Evolutionary conservation across 2,888 invertebrate species (phyloP).

Genomic region (Tenthredo mesomela): DNA sequence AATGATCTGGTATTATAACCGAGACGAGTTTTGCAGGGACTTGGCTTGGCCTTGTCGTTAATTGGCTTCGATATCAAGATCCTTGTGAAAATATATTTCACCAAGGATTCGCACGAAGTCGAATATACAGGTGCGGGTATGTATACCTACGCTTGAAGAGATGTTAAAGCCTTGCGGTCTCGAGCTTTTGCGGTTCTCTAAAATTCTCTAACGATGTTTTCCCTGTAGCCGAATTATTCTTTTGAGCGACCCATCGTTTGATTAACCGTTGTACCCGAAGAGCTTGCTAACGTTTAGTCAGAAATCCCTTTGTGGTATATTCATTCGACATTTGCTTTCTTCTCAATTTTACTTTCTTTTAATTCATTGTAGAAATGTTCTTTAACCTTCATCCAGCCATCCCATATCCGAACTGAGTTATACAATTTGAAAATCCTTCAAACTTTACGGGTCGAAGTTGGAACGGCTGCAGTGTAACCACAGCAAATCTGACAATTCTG

Average conservation of each 20-base stretch:
- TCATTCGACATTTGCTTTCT: not conserved
- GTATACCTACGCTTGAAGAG: not conserved
- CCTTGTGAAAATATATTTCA: slow-evolving; percentile 8
- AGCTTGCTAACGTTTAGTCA: not conserved
- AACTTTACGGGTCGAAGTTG: not conserved
- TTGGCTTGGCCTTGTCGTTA: slow-evolving; percentile 4
- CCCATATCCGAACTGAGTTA: not conserved
- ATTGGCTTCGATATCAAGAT: slow-evolving; percentile 21
- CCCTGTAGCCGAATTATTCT: not conserved
- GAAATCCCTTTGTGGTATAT: not conserved
- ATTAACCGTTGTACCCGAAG: not conserved
- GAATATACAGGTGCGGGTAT: not conserved
- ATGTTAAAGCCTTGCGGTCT: not conserved
- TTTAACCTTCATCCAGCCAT: not conserved
- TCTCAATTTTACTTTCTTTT: not conserved
- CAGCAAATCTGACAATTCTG: not conserved
- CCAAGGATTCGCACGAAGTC: not conserved
- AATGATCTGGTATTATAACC: slow-evolving; percentile 22
- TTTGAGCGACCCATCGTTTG: slow-evolving; percentile 9
- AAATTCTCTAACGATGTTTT: not conserved
- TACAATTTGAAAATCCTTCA: not conserved
- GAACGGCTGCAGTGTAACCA: not conserved
- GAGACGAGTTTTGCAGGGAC: not conserved
- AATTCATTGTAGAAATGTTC: not conserved
- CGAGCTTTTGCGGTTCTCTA: not conserved